Evolutionary conservation across 2,113 vertebrate species (phyloP).

Genomic region (Desmodus rotundus): DNA sequence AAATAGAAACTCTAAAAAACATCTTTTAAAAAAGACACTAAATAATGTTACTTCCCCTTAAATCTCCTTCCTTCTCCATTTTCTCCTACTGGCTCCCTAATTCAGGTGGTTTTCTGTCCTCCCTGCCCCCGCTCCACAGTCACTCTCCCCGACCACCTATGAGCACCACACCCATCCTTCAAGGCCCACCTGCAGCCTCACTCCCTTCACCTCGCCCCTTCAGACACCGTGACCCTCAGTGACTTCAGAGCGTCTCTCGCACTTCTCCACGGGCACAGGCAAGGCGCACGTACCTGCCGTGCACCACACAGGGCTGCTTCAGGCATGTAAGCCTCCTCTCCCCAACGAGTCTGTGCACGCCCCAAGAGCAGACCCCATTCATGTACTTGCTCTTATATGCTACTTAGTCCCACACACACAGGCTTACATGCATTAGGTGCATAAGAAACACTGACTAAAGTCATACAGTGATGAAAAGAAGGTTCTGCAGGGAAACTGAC

Average conservation of each 20-base stretch:
- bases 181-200: not conserved
- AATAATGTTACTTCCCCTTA: not conserved
- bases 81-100: not conserved
- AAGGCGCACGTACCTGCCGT: not conserved
- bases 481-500: not conserved
- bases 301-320: not conserved
- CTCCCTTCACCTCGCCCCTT: not conserved
- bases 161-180: not conserved
- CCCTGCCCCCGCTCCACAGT: too few relatives aligned
- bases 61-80: not conserved
- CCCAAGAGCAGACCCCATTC: not conserved
- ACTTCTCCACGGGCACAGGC: not conserved
- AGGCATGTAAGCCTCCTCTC: not conserved
- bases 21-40: too few relatives aligned
- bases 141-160: not conserved
- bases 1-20: too few relatives aligned
- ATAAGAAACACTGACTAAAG: not conserved
- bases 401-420: not conserved
- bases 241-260: not conserved
- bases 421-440: not conserved
- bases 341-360: fast-evolving
- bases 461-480: not conserved
- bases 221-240: not conserved
- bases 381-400: too few relatives aligned
- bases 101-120: not conserved